Base-by-base conservation (phyloP, 2,888 invertebrate species). In the Chrysotoxum bicinctum region DNA sequence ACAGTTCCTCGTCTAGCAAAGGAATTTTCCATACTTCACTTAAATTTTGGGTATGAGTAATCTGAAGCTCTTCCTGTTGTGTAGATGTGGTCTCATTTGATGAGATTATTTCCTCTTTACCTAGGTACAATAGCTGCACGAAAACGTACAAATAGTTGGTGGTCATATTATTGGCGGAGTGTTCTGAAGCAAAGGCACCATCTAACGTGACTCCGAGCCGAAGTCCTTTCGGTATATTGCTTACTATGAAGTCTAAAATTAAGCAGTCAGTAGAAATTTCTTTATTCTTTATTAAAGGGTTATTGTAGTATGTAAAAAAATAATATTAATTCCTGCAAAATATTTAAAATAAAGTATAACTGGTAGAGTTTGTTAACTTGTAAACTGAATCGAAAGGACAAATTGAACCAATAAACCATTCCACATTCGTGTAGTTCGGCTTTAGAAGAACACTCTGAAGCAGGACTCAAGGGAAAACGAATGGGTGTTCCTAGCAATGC, bases 171-270 rank as follows among this genome's bases (percentile, higher is more conserved):
- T 90, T 91, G 35, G 68, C 89, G 87, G 93, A 93, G 84, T 93
- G 93, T 40, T 93, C 91, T 7, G 94, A 93, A 14, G 94, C 90
- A 72, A 95, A 92, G 0, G 94, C 93, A 52, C 95, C 95, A 88
- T 93, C 93, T n/a, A 95, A 87, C 1, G 91, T 92, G 0, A 95
- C 89, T 9, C 92, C 92, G 32, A 95, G 90, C 78, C 93, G 93
- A 76, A 92, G 90, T 66, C 92, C 90, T 10, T 89, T 89, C 12
- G 93, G 90, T 9, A 88, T 88, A 72, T 85, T 87, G 40, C 87
- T 79, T 21, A 91, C 89, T 50, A 90, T 89, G 87, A 90, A 91
- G 35, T 90, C 91, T 91, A 64, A 0, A 77, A 83, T 21, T 2
- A 30, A 16, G 12, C 23, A 26, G 26, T 14, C 23, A 26, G 26